These are phyloP conservation scores for Macrotus californicus DNA, from an alignment of 2,113 vertebrate genomes.

Conservation along the genomic window DNA sequence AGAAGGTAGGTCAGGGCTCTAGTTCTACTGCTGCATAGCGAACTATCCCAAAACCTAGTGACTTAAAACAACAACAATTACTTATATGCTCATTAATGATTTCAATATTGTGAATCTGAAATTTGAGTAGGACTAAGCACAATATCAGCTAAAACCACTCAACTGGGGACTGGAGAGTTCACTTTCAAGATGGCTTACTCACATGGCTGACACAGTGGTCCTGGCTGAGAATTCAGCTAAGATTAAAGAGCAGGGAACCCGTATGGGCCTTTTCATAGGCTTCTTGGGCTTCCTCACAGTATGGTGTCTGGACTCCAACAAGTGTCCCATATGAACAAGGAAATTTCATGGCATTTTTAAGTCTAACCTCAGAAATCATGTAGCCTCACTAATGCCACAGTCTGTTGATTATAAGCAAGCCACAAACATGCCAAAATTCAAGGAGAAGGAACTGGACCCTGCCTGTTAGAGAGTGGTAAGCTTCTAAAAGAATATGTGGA, in stretches of 20 bases:
- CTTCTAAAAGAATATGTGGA: neutral
- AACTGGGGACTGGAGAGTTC: neutral
- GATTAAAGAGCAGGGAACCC: rapidly evolving
- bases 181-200: neutral
- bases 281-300: neutral
- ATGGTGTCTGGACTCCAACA: neutral
- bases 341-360: neutral
- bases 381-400: neutral
- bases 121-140: neutral
- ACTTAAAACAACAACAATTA: neutral
- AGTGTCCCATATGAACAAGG: neutral
- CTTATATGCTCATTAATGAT: neutral
- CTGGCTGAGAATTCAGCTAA: neutral
- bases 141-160: neutral
- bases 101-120: neutral
- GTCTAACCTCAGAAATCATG: neutral
- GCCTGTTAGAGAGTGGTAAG: neutral
- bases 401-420: neutral
- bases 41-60: neutral
- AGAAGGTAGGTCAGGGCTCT: neutral
- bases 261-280: neutral
- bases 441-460: neutral
- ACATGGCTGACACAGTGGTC: neutral
- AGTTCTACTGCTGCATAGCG: neutral
- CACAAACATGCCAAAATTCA: neutral